phyloP scores from a whole-genome alignment of 2,113 vertebrate species.

The Pelmatolapia mariae region DNA sequence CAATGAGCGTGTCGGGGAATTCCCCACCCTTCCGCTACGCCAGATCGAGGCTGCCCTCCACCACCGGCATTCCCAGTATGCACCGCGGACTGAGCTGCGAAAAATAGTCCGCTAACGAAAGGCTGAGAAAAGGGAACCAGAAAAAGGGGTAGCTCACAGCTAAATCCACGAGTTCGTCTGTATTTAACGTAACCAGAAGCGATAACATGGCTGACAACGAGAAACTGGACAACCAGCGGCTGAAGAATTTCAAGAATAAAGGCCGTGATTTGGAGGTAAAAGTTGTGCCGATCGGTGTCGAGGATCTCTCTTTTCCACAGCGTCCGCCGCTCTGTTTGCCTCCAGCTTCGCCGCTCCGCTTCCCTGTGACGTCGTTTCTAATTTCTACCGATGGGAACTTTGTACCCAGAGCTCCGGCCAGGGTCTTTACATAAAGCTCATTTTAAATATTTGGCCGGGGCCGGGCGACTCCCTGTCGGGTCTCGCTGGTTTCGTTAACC shows the following conservation, averaged over 20 bases:
- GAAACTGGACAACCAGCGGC: constrained; percentile 95
- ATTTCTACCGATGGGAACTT: constrained; percentile 61
- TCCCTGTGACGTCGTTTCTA: constrained; percentile 81
- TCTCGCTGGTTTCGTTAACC: not conserved
- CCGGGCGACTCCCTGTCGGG: not conserved
- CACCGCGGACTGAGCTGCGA: constrained; percentile 72
- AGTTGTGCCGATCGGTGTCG: constrained; percentile 28
- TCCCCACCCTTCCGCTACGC: constrained; percentile 69
- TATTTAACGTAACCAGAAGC: constrained; percentile 2
- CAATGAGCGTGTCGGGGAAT: constrained; percentile 51
- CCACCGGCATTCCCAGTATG: constrained; percentile 80
- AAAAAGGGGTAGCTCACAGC: constrained; percentile 29
- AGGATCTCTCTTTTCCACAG: constrained; percentile 11
- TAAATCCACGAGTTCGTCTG: constrained; percentile 17
- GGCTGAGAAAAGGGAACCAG: constrained; percentile 56
- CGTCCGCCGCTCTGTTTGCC: constrained; percentile 21
- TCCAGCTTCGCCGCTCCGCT: constrained; percentile 39
- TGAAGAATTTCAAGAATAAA: constrained; percentile 99
- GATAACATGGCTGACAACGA: constrained; percentile 92
- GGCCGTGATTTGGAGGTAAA: constrained; percentile 95
- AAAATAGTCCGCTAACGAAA: constrained; percentile 72
- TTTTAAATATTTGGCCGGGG: not conserved
- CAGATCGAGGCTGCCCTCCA: constrained; percentile 62
- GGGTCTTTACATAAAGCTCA: not conserved
- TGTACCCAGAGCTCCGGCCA: constrained; percentile 4